A percentile compares a stretch with the other conserved stretches of the same genome.
Conservation (phyloP, 2,888 invertebrate genomes). For the Hoplodrina blanda region DNA sequence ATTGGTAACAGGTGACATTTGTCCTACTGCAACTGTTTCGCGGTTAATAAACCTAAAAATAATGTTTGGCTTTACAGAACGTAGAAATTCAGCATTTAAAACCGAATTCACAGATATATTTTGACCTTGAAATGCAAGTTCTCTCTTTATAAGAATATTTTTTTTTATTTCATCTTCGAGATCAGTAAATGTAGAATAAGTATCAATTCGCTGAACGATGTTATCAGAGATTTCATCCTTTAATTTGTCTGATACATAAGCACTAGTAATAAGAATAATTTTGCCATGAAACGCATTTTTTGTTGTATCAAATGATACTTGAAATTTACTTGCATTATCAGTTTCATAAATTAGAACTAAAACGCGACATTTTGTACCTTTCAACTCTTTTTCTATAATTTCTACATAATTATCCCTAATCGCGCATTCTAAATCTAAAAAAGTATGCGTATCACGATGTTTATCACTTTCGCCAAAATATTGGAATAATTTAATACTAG, state of each 20-base stretch:
- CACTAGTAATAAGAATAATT: conserved; percentile 27
- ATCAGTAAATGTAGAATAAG: conserved; percentile 14
- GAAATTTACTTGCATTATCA: background rate
- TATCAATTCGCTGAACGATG: too few relatives aligned
- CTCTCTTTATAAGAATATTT: conserved; percentile 14
- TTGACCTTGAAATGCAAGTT: conserved; percentile 39
- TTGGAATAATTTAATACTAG: conserved; percentile 37
- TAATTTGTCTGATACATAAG: background rate
- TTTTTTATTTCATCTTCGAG: conserved; percentile 4
- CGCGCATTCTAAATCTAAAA: conserved; percentile 36
- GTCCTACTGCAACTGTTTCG: conserved; percentile 28
- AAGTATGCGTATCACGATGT: too few relatives aligned
- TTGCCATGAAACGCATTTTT: conserved; percentile 24
- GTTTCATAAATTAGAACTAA: conserved; percentile 14
- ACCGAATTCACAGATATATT: background rate
- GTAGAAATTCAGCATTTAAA: conserved; percentile 9
- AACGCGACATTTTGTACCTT: background rate
- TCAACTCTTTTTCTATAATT: conserved; percentile 15
- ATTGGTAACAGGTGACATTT: background rate
- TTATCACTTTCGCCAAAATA: too few relatives aligned
- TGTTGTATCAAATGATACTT: background rate
- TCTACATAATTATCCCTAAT: conserved; percentile 26
- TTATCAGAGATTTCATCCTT: background rate
- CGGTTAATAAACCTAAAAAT: conserved; percentile 25
- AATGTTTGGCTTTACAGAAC: conserved; percentile 11